A percentile compares a stretch with the other conserved stretches of the same genome.
phyloP scores from a whole-genome alignment of 2,888 invertebrate species.

The Oligia latruncula region DNA sequence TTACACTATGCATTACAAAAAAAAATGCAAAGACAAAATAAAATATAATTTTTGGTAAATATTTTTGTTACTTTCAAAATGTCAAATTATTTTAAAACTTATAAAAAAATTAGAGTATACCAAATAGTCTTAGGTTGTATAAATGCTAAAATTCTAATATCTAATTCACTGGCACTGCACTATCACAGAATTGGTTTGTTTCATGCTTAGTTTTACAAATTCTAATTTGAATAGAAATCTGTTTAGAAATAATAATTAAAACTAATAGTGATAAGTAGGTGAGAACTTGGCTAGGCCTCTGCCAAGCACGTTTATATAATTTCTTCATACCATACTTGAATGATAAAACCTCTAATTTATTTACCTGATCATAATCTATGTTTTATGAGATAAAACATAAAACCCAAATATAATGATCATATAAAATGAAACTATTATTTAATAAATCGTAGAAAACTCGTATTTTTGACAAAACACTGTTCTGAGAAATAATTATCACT shows the following conservation, averaged over 20 bases:
- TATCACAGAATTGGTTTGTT: constrained; percentile 79
- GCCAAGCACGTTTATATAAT: neutral
- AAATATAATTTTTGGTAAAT: constrained; percentile 65
- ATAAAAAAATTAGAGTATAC: constrained; percentile 54
- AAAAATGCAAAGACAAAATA: constrained; percentile 39
- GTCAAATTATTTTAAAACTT: constrained; percentile 63
- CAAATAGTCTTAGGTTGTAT: constrained; percentile 55
- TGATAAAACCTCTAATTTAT: neutral
- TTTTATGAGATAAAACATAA: neutral
- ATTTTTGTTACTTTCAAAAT: constrained; percentile 59
- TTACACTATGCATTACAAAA: constrained; percentile 40
- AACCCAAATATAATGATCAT: neutral
- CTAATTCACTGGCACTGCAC: constrained; percentile 80
- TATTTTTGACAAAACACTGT: constrained; percentile 44
- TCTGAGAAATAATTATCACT: constrained; percentile 28
- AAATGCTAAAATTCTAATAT: constrained; percentile 63
- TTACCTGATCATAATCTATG: neutral
- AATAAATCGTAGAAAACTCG: constrained; percentile 19
- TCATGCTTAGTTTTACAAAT: constrained; percentile 41
- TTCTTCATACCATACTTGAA: neutral
- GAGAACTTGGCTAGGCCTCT: constrained; percentile 3
- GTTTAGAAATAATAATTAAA: constrained; percentile 13
- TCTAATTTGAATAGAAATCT: constrained; percentile 36
- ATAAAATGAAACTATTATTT: neutral
- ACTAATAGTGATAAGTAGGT: constrained; percentile 18